phyloP scores from a whole-genome alignment of 2,113 vertebrate species.

The Myxocyprinus asiaticus region DNA sequence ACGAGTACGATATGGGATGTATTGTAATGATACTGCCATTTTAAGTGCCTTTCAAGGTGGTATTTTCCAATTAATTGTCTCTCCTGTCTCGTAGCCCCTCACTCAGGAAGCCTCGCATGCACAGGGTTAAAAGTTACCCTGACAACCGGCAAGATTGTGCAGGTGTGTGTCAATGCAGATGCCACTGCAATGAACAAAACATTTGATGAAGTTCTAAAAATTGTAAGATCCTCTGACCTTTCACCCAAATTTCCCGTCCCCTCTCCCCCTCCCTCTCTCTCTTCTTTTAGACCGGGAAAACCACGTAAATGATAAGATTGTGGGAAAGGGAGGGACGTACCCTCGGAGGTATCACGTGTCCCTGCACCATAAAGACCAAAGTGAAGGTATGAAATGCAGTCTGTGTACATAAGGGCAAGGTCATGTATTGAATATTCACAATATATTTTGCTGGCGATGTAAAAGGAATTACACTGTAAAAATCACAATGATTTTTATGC shows the following conservation, averaged over 20 bases:
- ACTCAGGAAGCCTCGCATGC: constrained; percentile 91
- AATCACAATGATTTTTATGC: too few species aligned
- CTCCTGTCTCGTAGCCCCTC: constrained; percentile 77
- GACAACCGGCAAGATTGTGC: constrained; percentile 91
- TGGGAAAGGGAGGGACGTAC: constrained; percentile 93
- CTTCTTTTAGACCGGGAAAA: constrained; percentile 84
- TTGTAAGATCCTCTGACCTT: too few species aligned
- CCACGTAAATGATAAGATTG: constrained; percentile 86
- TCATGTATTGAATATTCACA: too few species aligned
- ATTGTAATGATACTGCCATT: background rate
- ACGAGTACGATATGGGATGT: background rate
- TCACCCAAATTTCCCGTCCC: background rate
- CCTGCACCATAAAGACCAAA: constrained; percentile 92
- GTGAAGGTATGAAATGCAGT: constrained; percentile 76
- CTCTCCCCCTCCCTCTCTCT: background rate
- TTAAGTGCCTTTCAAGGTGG: background rate
- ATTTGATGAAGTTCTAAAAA: background rate
- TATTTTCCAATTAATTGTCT: background rate
- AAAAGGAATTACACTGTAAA: too few species aligned
- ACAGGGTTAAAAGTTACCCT: constrained; percentile 91
- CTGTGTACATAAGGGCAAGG: background rate
- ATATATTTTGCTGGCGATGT: too few species aligned
- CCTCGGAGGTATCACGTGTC: constrained; percentile 93
- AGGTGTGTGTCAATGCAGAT: constrained; percentile 73
- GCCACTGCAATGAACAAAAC: background rate